These are phyloP conservation scores for Schizopygopsis malacanthus DNA, from an alignment of 2,797 vertebrate species.

Conservation along the genomic window DNA sequence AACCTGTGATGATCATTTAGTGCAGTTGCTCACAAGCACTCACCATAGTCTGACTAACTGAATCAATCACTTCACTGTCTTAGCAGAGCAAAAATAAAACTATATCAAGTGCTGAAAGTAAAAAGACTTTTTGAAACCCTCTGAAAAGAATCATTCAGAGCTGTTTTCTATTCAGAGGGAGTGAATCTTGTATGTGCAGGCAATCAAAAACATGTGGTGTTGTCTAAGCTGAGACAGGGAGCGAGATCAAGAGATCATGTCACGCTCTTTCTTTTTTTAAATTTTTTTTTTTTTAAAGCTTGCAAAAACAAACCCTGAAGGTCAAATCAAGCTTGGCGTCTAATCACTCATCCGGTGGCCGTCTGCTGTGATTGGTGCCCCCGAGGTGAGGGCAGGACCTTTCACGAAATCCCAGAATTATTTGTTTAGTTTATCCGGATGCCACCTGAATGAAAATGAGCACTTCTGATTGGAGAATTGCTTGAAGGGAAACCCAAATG, in stretches of 20 bases:
- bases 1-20: constrained; percentile 34
- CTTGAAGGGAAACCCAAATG: constrained; percentile 6
- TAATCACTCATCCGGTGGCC: constrained; percentile 46
- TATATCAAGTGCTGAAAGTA: constrained; percentile 23
- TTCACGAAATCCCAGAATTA: constrained; percentile 43
- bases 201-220: constrained; percentile 44
- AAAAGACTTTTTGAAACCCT: constrained; percentile 37
- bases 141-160: constrained; percentile 26
- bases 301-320: constrained; percentile 46
- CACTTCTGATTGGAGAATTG: constrained; percentile 12
- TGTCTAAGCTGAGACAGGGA: constrained; percentile 31
- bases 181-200: constrained; percentile 14
- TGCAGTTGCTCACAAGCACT: constrained; percentile 16
- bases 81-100: background rate
- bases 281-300: constrained; percentile 42
- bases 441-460: constrained; percentile 49
- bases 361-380: constrained; percentile 36
- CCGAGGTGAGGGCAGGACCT: constrained; percentile 46
- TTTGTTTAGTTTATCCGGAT: constrained; percentile 51
- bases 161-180: constrained; percentile 36
- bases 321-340: constrained; percentile 40
- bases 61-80: constrained; percentile 20
- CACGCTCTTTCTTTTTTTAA: constrained; percentile 21
- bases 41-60: constrained; percentile 7
- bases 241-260: constrained; percentile 51